These are phyloP conservation scores for Pangasianodon hypophthalmus DNA, from an alignment of 2,113 vertebrate genomes.

Conservation along the genomic window DNA sequence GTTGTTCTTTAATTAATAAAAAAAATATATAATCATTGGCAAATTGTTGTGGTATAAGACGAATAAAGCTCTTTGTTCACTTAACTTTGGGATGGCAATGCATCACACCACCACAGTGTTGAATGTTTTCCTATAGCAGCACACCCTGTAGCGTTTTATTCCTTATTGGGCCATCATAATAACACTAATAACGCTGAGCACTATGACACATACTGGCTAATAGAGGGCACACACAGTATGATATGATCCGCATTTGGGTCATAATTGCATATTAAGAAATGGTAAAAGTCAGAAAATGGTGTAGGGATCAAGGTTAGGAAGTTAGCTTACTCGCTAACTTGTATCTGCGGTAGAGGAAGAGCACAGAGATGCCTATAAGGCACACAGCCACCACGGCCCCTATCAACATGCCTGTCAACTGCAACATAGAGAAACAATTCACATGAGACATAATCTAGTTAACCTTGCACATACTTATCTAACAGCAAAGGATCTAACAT, in stretches of 20 bases:
- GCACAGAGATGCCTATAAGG: slow-evolving; percentile 76
- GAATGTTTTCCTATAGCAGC: neutral
- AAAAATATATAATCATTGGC: neutral
- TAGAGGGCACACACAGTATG: neutral
- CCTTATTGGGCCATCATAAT: neutral
- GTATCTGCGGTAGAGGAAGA: slow-evolving; percentile 80
- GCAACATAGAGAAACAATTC: slow-evolving; percentile 46
- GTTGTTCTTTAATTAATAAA: neutral
- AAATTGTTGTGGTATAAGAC: neutral
- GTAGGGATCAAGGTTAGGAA: neutral
- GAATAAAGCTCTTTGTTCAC: neutral
- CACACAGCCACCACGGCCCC: slow-evolving; percentile 78
- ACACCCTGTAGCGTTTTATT: neutral
- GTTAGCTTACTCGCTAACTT: slow-evolving; percentile 78
- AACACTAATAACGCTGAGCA: neutral
- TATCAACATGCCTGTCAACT: slow-evolving; percentile 85
- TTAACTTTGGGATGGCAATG: neutral
- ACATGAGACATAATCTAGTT: neutral
- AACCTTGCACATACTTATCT: neutral
- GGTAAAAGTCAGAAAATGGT: neutral
- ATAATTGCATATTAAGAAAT: neutral
- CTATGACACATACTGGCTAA: neutral
- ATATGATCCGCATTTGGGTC: neutral
- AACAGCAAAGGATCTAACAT: too few species aligned
- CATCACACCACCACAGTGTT: neutral